These are phyloP conservation scores for Drepana arcuata DNA, from an alignment of 1,140 invertebrate genomes.

Conservation along the genomic window DNA sequence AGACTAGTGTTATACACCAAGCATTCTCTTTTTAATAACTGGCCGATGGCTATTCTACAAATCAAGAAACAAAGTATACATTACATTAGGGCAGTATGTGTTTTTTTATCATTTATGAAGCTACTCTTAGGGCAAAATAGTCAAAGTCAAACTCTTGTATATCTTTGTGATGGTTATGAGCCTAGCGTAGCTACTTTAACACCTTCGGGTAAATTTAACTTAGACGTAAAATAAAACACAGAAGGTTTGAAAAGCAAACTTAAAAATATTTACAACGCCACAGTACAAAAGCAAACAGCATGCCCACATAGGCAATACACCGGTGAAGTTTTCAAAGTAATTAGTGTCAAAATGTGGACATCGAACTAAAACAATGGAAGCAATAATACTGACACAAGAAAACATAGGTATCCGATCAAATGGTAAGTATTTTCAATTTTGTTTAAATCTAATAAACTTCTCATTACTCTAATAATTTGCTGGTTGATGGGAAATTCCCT, in stretches of 20 bases:
- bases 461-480: too few relatives aligned
- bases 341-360: slow-evolving; percentile 14
- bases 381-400: slow-evolving; percentile 36
- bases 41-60: too few relatives aligned
- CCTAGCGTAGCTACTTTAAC: slow-evolving; percentile 41
- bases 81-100: too few relatives aligned
- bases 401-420: slow-evolving; percentile 28
- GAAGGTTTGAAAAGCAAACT: slow-evolving; percentile 45
- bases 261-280: slow-evolving; percentile 45
- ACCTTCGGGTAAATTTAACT: slow-evolving; percentile 32
- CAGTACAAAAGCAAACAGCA: slow-evolving; percentile 66
- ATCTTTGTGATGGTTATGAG: slow-evolving; percentile 42
- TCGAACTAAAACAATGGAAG: slow-evolving; percentile 44
- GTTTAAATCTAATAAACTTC: too few relatives aligned
- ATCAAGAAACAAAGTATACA: too few relatives aligned
- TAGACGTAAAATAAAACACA: slow-evolving; percentile 39
- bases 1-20: too few relatives aligned
- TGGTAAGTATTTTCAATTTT: too few relatives aligned
- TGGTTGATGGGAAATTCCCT: too few relatives aligned
- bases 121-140: slow-evolving; percentile 46
- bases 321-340: slow-evolving; percentile 25
- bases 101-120: slow-evolving; percentile 28
- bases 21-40: too few relatives aligned
- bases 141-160: slow-evolving; percentile 71
- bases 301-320: slow-evolving; percentile 55